A percentile compares a stretch with the other conserved stretches of the same genome.
Conservation (phyloP, 2,888 invertebrate genomes). For the Cephus runcator region DNA sequence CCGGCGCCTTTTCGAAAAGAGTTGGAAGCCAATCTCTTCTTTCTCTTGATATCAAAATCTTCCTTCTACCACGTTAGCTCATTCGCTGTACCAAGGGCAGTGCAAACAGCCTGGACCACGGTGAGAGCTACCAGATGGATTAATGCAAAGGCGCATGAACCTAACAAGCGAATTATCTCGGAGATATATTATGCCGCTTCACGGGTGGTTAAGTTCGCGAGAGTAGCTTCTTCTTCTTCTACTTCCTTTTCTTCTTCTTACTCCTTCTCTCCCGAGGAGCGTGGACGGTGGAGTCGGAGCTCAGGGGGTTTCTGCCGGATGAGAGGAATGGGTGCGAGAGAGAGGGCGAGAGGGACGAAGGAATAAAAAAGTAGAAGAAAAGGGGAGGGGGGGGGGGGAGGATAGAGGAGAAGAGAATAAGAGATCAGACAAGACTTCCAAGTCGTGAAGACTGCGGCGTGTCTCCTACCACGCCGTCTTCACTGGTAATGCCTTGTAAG, state of each 20-base stretch:
- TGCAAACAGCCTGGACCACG: background rate
- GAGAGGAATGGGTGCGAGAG: slow-evolving; percentile 10
- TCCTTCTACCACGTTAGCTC: background rate
- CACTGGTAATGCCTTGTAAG: slow-evolving; percentile 54
- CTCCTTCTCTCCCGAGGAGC: background rate
- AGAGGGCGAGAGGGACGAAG: slow-evolving; percentile 1
- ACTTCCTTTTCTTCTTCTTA: background rate
- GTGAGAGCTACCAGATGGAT: slow-evolving; percentile 31
- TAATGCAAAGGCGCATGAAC: slow-evolving; percentile 41
- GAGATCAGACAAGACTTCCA: slow-evolving; percentile 30
- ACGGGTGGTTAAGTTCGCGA: slow-evolving; percentile 59
- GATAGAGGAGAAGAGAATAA: slow-evolving; percentile 1
- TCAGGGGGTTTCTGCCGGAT: background rate
- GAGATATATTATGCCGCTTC: slow-evolving; percentile 57
- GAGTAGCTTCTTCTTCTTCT: slow-evolving; percentile 18
- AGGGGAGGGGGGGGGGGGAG: background rate
- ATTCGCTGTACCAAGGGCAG: background rate
- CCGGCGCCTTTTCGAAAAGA: background rate
- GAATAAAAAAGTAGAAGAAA: background rate
- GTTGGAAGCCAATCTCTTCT: background rate
- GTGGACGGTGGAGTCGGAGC: background rate
- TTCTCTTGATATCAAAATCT: background rate
- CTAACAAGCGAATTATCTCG: slow-evolving; percentile 59
- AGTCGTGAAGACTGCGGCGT: slow-evolving; percentile 38
- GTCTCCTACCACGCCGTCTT: slow-evolving; percentile 34